Conservation (phyloP, 2,113 vertebrate genomes). For the Neolamprologus devosi region DNA sequence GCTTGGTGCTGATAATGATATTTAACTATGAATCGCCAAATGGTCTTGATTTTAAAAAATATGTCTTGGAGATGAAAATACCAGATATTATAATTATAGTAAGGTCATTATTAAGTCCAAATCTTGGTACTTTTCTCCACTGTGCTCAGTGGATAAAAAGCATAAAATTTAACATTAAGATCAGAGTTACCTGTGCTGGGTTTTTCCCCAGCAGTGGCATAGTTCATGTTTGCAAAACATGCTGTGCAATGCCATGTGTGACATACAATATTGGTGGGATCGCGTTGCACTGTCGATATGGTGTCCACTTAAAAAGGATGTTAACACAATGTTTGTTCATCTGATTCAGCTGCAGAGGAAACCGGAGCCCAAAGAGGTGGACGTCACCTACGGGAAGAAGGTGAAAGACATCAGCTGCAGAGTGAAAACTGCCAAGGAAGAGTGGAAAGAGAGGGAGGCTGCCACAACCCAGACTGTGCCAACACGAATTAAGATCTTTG, state of each 20-base stretch:
- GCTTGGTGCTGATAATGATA: neutral
- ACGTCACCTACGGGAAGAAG: constrained; percentile 86
- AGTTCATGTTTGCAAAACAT: constrained; percentile 27
- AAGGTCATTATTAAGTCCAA: neutral
- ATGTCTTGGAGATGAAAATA: neutral
- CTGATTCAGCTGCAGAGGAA: constrained; percentile 81
- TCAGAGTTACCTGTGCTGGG: neutral
- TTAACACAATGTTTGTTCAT: constrained; percentile 51
- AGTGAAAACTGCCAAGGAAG: constrained; percentile 86
- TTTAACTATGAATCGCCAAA: neutral
- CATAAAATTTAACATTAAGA: neutral
- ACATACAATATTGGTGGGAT: constrained; percentile 16
- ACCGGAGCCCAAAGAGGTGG: constrained; percentile 84
- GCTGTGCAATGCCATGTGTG: constrained; percentile 27
- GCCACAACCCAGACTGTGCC: constrained; percentile 82
- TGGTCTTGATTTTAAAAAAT: neutral
- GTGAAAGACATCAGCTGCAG: constrained; percentile 82
- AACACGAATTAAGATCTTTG: constrained; percentile 96
- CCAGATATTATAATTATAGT: neutral
- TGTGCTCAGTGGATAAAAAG: neutral
- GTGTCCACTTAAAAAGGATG: constrained; percentile 37
- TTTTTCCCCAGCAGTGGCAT: neutral
- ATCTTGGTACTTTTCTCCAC: neutral
- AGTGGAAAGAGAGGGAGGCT: constrained; percentile 87
- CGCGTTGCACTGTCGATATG: constrained; percentile 37